Evolutionary conservation across 2,888 invertebrate species (phyloP).

Genomic region (Campopleginae sp.): DNA sequence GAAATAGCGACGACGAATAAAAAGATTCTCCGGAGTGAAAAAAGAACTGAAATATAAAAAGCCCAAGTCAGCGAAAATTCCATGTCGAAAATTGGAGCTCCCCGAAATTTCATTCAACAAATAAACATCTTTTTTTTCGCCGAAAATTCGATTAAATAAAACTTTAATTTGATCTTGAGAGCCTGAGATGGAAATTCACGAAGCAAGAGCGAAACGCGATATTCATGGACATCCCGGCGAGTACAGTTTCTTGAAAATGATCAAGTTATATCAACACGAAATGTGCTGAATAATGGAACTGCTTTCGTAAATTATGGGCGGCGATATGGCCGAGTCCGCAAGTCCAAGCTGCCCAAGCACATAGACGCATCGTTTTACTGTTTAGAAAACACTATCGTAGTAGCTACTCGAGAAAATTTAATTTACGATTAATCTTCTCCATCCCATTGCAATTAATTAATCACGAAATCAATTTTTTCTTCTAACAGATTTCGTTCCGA

Average conservation of each 20-base stretch:
- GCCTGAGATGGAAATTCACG: background rate
- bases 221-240: background rate
- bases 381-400: constrained; percentile 56
- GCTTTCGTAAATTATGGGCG: constrained; percentile 54
- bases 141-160: background rate
- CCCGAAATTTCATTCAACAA: background rate
- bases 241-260: constrained; percentile 23
- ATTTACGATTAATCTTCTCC: constrained; percentile 17
- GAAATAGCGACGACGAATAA: too few relatives aligned
- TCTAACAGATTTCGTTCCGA: too few relatives aligned
- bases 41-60: background rate
- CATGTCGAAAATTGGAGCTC: background rate
- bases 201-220: constrained; percentile 10
- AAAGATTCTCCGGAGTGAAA: too few relatives aligned
- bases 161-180: background rate
- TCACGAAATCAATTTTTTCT: too few relatives aligned
- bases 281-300: constrained; percentile 50
- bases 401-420: background rate
- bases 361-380: constrained; percentile 47
- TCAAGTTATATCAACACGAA: constrained; percentile 20
- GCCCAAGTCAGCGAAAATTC: background rate
- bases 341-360: constrained; percentile 23
- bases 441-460: background rate
- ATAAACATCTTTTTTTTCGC: background rate
- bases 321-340: constrained; percentile 28